Base-by-base conservation (phyloP, 2,888 invertebrate genomes). In the Nasonovia ribisnigri region DNA sequence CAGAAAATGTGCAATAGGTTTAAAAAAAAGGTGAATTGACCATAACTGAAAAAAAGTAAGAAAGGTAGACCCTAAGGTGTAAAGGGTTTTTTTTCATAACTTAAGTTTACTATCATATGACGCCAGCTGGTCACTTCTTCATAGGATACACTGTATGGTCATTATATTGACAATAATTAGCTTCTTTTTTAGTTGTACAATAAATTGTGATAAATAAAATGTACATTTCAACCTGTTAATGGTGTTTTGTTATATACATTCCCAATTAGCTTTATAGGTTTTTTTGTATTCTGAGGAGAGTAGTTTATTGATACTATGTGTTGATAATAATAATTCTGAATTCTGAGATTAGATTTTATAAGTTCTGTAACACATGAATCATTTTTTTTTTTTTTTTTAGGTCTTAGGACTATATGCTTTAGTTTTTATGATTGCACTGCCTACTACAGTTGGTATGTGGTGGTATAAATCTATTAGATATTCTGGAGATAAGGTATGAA, bases 381-480 rank as follows among this genome's bases (percentile, higher is more conserved):
- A 87, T 93, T 77, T 92, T 90, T 42, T 91, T 95, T 95, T 95
- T 29, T 95, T 95, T n/a, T 95, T 95, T 51, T 94, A 95, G 95
- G 96, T 99, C 13, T 96, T 99, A 90, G 99, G 99, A 8, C 96
- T 99, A 2, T 99, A 99, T 96, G 99, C 98, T 10, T 96, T 99
- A 91, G 98, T 99, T 1, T 99, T 99, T 96, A 99, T 99, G 99
- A 98, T 99, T 94, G 98, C 99, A 86, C 96, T 99, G 95, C 98
- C 98, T 48, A 98, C 97, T 93, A 97, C 97, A 94, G 98, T 98
- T 94, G 99, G 99, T 90, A 98, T 98, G 95, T 99, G 99, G 99
- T 99, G 99, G 99, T 99, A 99, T 96, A 97, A 98, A 94, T 99
- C 99, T 94, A 99, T 99, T 95, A 97, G 98, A 95, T 99, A 98